Percentiles rank a stretch among this genome's conserved stretches.
phyloP scores from a whole-genome alignment of 2,113 vertebrate genomes.

The Anser cygnoides region DNA sequence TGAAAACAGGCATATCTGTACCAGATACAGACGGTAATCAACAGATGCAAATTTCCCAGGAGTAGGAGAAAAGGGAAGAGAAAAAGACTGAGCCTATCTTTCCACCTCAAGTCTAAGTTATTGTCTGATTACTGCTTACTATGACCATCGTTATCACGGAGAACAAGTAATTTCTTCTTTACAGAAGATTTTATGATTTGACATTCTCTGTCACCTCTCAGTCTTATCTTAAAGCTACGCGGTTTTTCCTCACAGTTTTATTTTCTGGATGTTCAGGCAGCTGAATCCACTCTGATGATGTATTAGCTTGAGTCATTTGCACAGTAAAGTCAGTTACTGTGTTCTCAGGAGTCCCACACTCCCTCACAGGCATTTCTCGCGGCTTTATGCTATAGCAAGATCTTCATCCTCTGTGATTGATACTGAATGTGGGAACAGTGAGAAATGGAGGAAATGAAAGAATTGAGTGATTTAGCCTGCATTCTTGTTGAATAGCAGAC shows the following conservation, averaged over 20 bases:
- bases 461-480: not conserved
- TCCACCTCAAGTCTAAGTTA: not conserved
- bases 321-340: not conserved
- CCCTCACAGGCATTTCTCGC: not conserved
- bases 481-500: not conserved
- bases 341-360: not conserved
- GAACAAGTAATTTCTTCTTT: not conserved
- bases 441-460: not conserved
- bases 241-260: not conserved
- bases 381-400: not conserved
- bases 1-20: not conserved
- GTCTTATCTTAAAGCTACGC: not conserved
- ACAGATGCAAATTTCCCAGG: not conserved
- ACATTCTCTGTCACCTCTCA: not conserved
- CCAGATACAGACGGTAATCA: accelerated
- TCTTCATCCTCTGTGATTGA: not conserved
- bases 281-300: not conserved
- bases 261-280: not conserved
- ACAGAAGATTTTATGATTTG: not conserved
- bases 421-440: not conserved
- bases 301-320: not conserved
- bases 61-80: not conserved
- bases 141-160: accelerated
- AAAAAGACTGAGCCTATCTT: not conserved
- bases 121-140: not conserved